These are phyloP conservation scores for Perodicticus potto DNA, from an alignment of 2,797 vertebrate species.

Conservation along the genomic window DNA sequence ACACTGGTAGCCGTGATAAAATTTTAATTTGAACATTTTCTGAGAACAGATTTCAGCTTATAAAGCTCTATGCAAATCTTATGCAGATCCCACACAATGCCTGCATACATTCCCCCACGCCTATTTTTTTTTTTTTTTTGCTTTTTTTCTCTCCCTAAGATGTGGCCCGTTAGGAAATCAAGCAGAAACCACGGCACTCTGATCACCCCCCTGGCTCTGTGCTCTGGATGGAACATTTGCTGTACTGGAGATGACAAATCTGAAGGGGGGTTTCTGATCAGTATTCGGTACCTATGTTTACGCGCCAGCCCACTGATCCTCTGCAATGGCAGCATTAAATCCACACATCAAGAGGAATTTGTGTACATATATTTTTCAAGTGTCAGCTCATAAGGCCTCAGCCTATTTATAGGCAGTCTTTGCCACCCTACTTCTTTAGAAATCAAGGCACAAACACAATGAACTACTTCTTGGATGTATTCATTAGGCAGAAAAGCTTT, in stretches of 20 bases:
- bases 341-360: constrained; percentile 49
- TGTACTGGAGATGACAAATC: constrained; percentile 5
- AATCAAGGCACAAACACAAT: not conserved
- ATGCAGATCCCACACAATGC: constrained; percentile 49
- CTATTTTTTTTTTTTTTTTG: not conserved
- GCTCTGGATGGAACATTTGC: not conserved
- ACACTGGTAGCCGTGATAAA: not conserved
- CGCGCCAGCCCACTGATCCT: not conserved
- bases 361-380: constrained; percentile 40
- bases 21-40: constrained; percentile 66
- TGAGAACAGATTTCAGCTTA: constrained; percentile 64
- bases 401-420: not conserved
- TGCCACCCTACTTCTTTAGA: not conserved
- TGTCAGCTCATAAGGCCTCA: constrained; percentile 15
- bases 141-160: not conserved
- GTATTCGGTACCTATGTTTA: not conserved
- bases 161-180: constrained; percentile 48
- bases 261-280: not conserved
- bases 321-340: constrained; percentile 14
- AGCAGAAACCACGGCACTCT: not conserved
- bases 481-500: not conserved
- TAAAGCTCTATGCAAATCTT: constrained; percentile 60
- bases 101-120: not conserved
- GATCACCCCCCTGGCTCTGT: not conserved
- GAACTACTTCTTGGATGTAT: not conserved